phyloP scores from a whole-genome alignment of 2,113 vertebrate genomes.

The Lonchura striata region DNA sequence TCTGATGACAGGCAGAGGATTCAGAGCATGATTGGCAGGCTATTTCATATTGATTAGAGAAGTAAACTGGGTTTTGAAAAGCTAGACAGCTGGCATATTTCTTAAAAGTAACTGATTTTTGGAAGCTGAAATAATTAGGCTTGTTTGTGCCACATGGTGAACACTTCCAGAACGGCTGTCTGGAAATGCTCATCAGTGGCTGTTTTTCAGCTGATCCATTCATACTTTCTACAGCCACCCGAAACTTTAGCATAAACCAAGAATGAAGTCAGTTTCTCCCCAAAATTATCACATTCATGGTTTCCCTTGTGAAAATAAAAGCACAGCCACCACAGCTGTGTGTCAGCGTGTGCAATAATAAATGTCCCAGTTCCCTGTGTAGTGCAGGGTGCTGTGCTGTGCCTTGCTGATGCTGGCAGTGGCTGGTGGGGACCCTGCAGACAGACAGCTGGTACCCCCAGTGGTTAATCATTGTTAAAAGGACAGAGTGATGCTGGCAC shows the following conservation, averaged over 20 bases:
- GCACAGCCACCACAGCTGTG: neutral
- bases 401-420: neutral
- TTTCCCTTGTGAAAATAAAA: neutral
- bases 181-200: neutral
- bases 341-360: neutral
- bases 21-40: neutral
- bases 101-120: neutral
- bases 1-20: neutral
- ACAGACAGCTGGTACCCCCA: neutral
- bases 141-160: neutral
- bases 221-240: neutral
- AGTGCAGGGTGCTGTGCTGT: neutral
- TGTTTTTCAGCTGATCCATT: neutral
- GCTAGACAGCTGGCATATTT: neutral
- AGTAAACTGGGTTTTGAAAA: neutral
- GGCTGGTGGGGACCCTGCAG: neutral
- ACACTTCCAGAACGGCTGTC: neutral
- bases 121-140: neutral
- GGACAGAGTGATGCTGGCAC: neutral
- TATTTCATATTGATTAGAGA: neutral
- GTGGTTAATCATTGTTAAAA: neutral
- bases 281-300: neutral
- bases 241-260: neutral
- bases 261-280: neutral
- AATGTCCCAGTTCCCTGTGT: neutral